These are phyloP conservation scores for Dynastes maya DNA, from an alignment of 2,888 invertebrate species.

Conservation along the genomic window DNA sequence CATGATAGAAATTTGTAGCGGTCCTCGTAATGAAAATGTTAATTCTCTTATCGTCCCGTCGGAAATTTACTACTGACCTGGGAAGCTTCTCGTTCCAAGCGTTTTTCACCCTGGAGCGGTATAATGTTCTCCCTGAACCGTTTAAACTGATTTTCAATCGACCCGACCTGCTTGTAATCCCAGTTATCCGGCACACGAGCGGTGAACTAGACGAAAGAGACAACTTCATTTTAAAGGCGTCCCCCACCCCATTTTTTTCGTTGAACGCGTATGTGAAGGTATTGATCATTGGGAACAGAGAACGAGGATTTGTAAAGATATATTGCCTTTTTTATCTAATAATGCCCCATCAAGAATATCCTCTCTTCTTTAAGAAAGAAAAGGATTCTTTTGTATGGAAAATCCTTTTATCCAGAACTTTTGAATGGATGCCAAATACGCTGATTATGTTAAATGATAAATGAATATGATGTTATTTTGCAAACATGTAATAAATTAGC, in stretches of 20 bases:
- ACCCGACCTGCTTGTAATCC: slow-evolving; percentile 21
- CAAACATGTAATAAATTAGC: too few relatives aligned
- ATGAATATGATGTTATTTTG: too few relatives aligned
- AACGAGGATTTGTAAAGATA: neutral
- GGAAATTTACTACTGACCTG: slow-evolving; percentile 19
- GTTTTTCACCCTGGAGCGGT: neutral
- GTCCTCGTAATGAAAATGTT: slow-evolving; percentile 6
- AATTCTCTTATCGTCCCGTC: slow-evolving; percentile 19
- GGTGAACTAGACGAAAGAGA: neutral
- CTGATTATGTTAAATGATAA: too few relatives aligned
- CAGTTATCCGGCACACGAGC: neutral
- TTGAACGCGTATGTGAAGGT: neutral
- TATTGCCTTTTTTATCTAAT: neutral
- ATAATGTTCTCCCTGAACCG: slow-evolving; percentile 30
- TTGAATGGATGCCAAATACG: too few relatives aligned
- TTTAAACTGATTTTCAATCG: slow-evolving; percentile 16
- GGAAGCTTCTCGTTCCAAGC: neutral
- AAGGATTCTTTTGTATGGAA: neutral
- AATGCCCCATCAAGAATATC: neutral
- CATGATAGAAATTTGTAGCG: neutral
- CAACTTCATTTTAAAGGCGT: slow-evolving; percentile 6
- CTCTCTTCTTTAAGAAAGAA: neutral
- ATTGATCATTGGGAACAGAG: neutral
- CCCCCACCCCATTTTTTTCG: neutral
- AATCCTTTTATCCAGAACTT: too few relatives aligned